phyloP scores from a whole-genome alignment of 2,797 vertebrate genomes.

The Vespertilio murinus region DNA sequence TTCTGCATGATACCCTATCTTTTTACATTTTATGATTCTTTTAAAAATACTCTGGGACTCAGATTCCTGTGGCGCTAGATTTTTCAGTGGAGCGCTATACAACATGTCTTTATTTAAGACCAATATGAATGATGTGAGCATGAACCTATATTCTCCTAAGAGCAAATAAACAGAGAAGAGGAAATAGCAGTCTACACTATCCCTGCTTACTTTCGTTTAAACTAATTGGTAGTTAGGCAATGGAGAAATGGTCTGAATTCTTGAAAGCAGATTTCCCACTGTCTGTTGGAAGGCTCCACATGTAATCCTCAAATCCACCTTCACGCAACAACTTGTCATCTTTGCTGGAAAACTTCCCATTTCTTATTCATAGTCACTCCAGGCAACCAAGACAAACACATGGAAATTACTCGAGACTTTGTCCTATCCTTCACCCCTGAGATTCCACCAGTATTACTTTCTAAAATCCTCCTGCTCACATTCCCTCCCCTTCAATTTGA shows the following conservation, averaged over 20 bases:
- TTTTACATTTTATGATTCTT: neutral
- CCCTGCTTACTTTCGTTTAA: neutral
- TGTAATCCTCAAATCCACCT: neutral
- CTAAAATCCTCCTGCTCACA: neutral
- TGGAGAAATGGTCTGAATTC: slow-evolving; percentile 1
- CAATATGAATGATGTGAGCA: neutral
- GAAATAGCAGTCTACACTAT: neutral
- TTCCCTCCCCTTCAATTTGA: neutral
- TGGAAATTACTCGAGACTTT: neutral
- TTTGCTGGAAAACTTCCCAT: neutral
- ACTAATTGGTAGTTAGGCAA: neutral
- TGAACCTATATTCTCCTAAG: neutral
- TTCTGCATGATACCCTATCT: neutral
- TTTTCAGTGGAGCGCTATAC: neutral
- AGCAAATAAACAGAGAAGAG: slow-evolving; percentile 5
- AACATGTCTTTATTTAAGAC: neutral
- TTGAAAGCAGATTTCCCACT: slow-evolving; percentile 24
- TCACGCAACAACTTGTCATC: neutral
- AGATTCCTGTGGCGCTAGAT: neutral
- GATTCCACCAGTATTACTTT: neutral
- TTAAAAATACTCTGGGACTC: neutral
- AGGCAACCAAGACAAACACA: neutral
- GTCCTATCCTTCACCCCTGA: neutral
- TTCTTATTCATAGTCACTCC: neutral
- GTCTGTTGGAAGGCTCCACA: neutral